These are phyloP conservation scores for Margaritifera margaritifera DNA, from an alignment of 2,888 invertebrate species.

Conservation along the genomic window DNA sequence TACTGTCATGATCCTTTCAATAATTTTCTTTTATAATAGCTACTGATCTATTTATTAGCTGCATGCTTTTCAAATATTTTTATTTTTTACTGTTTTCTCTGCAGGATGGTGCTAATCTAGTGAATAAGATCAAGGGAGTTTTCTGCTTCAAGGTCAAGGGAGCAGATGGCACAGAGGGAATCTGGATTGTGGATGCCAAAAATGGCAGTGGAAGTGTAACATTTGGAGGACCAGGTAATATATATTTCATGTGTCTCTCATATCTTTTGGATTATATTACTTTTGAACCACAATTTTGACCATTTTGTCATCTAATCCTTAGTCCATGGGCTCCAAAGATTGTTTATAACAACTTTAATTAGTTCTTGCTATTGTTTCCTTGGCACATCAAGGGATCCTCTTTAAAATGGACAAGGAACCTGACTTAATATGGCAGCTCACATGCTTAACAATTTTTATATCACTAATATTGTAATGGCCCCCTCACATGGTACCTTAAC, in stretches of 20 bases:
- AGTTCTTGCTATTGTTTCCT: no score
- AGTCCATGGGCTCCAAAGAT: neutral
- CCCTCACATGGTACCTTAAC: no score
- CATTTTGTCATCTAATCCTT: neutral
- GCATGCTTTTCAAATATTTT: no score
- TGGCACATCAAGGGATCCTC: no score
- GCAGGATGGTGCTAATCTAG: conserved; percentile 70
- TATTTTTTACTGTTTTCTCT: conserved; percentile 13
- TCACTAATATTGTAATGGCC: no score
- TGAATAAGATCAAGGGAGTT: conserved; percentile 79
- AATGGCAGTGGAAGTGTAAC: conserved; percentile 89
- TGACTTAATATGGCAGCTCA: no score
- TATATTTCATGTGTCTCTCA: neutral
- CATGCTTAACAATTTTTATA: no score
- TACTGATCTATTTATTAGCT: no score
- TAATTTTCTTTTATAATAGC: no score
- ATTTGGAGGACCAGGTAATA: conserved; percentile 78
- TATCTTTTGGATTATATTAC: neutral
- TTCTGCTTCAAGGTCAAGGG: conserved; percentile 92
- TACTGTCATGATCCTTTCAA: no score
- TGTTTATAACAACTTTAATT: no score
- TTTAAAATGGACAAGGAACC: no score
- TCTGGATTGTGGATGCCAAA: conserved; percentile 94
- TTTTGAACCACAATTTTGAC: neutral
- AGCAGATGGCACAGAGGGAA: conserved; percentile 85